Evolutionary conservation across 2,888 invertebrate species (phyloP).

Genomic region (Coecobrya sp.): DNA sequence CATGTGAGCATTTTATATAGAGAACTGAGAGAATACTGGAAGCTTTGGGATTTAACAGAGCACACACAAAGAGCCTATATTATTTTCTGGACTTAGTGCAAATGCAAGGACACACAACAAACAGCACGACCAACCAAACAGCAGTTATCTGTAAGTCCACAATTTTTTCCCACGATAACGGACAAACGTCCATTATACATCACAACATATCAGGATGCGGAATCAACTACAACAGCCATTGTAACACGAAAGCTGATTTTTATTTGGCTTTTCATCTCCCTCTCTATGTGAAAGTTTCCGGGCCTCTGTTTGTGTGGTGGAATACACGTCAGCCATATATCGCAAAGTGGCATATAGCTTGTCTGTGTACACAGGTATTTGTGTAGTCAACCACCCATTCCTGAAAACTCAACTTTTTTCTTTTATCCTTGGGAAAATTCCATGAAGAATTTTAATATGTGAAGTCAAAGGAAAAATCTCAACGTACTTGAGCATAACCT

Average conservation of each 20-base stretch:
- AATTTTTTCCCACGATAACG: slow-evolving; percentile 18
- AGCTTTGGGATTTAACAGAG: slow-evolving; percentile 8
- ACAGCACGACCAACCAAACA: not conserved
- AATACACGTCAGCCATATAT: not conserved
- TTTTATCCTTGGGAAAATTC: slow-evolving; percentile 8
- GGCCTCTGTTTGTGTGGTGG: not conserved
- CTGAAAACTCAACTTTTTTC: not conserved
- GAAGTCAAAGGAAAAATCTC: slow-evolving; percentile 3
- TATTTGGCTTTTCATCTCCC: slow-evolving; percentile 13
- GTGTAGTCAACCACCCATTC: slow-evolving; percentile 25
- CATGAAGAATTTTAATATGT: slow-evolving; percentile 20
- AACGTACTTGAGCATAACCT: not conserved
- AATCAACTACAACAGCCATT: no score
- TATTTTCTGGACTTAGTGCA: not conserved
- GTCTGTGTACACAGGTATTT: not conserved
- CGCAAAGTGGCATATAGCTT: no score
- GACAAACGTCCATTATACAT: not conserved
- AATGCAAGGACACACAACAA: not conserved
- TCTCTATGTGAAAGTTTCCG: not conserved
- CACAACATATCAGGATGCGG: not conserved
- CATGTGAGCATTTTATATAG: not conserved
- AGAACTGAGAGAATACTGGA: not conserved
- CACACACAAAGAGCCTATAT: not conserved
- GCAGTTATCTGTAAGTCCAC: not conserved
- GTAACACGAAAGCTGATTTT: no score